phyloP scores from a whole-genome alignment of 2,113 vertebrate species.

The Mionectes macconnelli region DNA sequence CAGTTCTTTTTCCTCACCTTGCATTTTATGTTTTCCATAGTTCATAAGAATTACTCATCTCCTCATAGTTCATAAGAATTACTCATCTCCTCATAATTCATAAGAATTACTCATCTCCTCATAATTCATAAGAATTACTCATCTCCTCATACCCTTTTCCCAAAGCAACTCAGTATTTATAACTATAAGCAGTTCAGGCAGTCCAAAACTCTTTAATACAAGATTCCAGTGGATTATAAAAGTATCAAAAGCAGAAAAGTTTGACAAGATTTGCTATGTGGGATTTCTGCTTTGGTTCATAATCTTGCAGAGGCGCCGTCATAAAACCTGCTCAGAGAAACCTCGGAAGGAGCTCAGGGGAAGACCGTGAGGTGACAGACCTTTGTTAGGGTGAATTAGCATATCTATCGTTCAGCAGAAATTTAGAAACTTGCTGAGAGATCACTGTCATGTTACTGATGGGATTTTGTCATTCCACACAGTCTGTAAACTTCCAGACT shows the following conservation, averaged over 20 bases:
- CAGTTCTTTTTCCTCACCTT: neutral
- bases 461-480: neutral
- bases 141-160: neutral
- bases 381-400: neutral
- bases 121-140: neutral
- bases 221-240: neutral
- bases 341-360: neutral
- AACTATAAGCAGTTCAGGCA: neutral
- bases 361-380: neutral
- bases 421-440: neutral
- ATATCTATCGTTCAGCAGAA: neutral
- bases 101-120: neutral
- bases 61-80: neutral
- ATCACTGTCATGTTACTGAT: neutral
- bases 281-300: neutral
- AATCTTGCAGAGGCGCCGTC: neutral
- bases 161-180: neutral
- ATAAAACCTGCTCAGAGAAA: neutral
- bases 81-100: neutral
- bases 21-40: neutral
- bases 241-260: neutral
- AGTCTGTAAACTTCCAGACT: neutral
- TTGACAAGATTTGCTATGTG: neutral
- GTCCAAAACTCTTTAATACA: neutral
- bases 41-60: neutral